Evolutionary conservation across 2,113 vertebrate genomes (phyloP), one percentile per base, ranked within the genome.

Genomic region (Aphyosemion australe): DNA sequence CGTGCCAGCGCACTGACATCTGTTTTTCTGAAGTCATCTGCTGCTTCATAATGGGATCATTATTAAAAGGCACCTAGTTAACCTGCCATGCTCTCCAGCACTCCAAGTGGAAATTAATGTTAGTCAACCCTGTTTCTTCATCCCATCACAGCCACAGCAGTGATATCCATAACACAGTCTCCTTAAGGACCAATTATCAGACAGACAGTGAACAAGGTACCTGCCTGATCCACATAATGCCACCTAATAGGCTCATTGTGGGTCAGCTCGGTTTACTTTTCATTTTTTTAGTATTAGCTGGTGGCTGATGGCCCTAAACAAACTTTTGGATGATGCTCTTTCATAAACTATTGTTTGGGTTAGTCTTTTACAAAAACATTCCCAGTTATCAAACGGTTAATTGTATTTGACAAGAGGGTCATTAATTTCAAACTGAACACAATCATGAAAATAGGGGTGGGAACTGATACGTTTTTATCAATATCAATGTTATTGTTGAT

Each of bases 1-100:
- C 77, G 78, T 72, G 80, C 74, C 74, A 66, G 71, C 4, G 19
- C 73, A 55, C 75, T 78, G 79, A 84, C 81, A 84, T 87, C 78
- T 80, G 69, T 72, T 87, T 86, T 78, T 79, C 57, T 73, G 42
- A 82, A 82, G 78, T 86, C 80, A 68, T 88, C 84, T 80, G 70
- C 73, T 60, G 78, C 71, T 80, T 77, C 80, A 83, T 89, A 89
- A 88, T 87, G 54, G 80, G 82, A 84, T 88, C 88, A 84, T 90
- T 88, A 89, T 85, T 82, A 88, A 88, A 85, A 91, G 81, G 77
- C 74, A 79, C 76, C 83, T 86, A 80, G 84, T 90, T 90, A 91
- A 91, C 84, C 87, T 82, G 73, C 69, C 73, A 60, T 66, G 76
- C 84, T 85, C 76, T 85, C 68, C 74, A 80, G 80, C 72, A 87